Evolutionary conservation across 2,113 vertebrate species (phyloP), one percentile per base, ranked within the genome.

Genomic region (Ellobius talpinus): DNA sequence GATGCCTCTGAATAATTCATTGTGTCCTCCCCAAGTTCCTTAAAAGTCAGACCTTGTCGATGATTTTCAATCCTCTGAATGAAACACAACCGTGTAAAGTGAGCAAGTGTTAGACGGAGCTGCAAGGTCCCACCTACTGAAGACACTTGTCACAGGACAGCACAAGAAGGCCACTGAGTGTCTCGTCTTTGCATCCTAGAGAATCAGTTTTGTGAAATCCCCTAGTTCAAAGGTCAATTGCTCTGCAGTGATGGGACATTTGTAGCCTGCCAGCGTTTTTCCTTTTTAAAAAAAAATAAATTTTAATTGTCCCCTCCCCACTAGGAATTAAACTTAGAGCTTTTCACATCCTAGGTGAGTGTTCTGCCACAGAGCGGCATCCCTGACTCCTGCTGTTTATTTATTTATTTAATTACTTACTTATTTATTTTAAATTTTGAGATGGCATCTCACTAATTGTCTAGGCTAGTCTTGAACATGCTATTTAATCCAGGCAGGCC

Each of bases 1-100:
- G 96, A 90, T 66, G n/a, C 88, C 92, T 89, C 65, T 97, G 97
- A 97, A 97, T 98, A 92, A 96, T 96, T 97, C 95, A 97, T 92
- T 55, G 55, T 6, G n/a, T 95, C 92, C 92, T 95, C 86, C 66
- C 47, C 24, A 29, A 91, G 55, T 66, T 87, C 58, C 96, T 92
- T 82, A 96, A 70, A 93, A 87, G 81, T 16, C 87, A 89, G 78
- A 74, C 19, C 89, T 31, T 39, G 55, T 14, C 81, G 90, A 85
- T 39, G 85, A 92, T 61, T 81, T 72, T 55, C 84, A 90, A 33
- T 52, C 78, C 52, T 86, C 94, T 73, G 91, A 89, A 61, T 66
- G 74, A 88, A 78, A 89, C 84, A 85, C 5, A 88, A 86, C 77
- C 63, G 13, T 24, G 55, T n/a, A 66, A 66, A 24, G 45, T 47